Conservation (phyloP, 2,888 invertebrate genomes). For the Tillus elongatus region DNA sequence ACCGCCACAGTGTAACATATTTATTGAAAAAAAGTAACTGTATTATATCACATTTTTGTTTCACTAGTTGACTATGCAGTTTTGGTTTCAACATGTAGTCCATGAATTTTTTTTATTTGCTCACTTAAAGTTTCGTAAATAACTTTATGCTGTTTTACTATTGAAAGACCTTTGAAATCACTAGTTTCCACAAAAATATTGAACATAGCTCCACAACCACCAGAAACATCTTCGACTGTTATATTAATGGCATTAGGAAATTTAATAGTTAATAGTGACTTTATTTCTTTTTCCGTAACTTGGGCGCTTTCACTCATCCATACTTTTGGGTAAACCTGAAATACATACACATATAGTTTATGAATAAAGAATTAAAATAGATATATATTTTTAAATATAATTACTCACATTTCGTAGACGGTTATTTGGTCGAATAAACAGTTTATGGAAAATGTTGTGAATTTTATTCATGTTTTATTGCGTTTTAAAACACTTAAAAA, state of each 20-base stretch:
- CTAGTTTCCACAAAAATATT: constrained; percentile 58
- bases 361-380: too few species aligned
- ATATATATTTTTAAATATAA: too few species aligned
- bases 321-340: neutral
- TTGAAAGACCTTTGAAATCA: constrained; percentile 60
- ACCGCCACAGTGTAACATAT: too few species aligned
- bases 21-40: too few species aligned
- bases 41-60: too few species aligned
- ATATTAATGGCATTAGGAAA: constrained; percentile 57
- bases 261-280: constrained; percentile 37
- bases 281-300: constrained; percentile 36
- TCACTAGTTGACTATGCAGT: constrained; percentile 19
- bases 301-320: neutral
- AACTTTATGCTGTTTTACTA: constrained; percentile 64
- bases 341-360: too few species aligned
- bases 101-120: constrained; percentile 78
- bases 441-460: too few species aligned
- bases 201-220: constrained; percentile 77
- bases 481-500: too few species aligned
- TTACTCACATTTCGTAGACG: too few species aligned
- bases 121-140: constrained; percentile 64
- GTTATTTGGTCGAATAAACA: too few species aligned
- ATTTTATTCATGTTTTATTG: too few species aligned
- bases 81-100: constrained; percentile 66
- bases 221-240: constrained; percentile 63